phyloP scores from a whole-genome alignment of 1,140 invertebrate species.

The Eumaeus atala region DNA sequence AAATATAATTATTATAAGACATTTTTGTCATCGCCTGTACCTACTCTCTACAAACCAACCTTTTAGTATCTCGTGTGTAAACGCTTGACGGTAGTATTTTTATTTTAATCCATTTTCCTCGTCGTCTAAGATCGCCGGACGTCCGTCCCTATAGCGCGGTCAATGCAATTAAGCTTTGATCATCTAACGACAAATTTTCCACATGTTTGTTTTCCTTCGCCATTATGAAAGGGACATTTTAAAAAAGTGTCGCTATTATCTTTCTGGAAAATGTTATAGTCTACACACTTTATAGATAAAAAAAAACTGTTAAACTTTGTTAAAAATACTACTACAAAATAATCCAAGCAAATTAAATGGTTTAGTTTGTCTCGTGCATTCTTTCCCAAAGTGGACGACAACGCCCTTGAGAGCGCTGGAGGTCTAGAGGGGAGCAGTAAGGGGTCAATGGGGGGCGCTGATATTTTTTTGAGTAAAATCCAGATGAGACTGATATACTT shows the following conservation, averaged over 20 bases:
- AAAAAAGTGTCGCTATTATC: not conserved
- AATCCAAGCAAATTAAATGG: too few relatives aligned
- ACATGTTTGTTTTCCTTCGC: slow-evolving; percentile 28
- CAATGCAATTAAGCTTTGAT: slow-evolving; percentile 62
- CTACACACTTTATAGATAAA: too few relatives aligned
- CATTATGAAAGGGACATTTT: slow-evolving; percentile 18
- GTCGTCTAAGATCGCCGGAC: slow-evolving; percentile 42
- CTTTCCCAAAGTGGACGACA: too few relatives aligned
- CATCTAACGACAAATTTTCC: slow-evolving; percentile 51
- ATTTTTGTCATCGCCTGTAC: slow-evolving; percentile 4
- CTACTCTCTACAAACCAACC: not conserved
- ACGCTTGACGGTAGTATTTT: slow-evolving; percentile 30
- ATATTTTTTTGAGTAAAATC: too few relatives aligned
- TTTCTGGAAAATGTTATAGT: too few relatives aligned
- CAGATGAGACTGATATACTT: too few relatives aligned
- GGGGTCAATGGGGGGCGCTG: too few relatives aligned
- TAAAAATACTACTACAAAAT: too few relatives aligned
- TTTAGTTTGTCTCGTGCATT: too few relatives aligned
- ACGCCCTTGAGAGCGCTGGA: too few relatives aligned
- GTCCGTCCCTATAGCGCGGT: slow-evolving; percentile 42
- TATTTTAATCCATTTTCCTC: slow-evolving; percentile 53
- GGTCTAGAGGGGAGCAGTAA: too few relatives aligned
- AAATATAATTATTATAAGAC: not conserved
- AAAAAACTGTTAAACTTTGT: too few relatives aligned
- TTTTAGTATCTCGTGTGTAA: slow-evolving; percentile 15